A percentile compares a stretch with the other conserved stretches of the same genome.
phyloP scores from a whole-genome alignment of 2,797 vertebrate species.

The Selene dorsalis region DNA sequence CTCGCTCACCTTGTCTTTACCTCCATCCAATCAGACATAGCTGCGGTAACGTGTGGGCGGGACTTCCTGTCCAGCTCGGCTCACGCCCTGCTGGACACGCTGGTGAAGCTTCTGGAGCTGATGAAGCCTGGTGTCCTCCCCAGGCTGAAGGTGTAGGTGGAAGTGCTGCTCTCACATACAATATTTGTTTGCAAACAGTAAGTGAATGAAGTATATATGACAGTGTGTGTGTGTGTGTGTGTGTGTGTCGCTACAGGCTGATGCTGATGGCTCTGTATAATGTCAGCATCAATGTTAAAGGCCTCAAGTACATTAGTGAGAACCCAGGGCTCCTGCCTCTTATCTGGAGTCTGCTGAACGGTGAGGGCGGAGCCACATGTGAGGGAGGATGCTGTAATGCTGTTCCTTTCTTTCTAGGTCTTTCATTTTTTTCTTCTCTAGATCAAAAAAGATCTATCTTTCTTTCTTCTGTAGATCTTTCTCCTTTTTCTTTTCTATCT shows the following conservation, averaged over 20 bases:
- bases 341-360: conserved; percentile 89
- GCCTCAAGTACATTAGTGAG: conserved; percentile 90
- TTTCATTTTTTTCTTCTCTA: too few relatives aligned
- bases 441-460: too few relatives aligned
- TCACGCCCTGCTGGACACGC: conserved; percentile 86
- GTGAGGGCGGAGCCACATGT: conserved; percentile 70
- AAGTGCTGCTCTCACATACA: not conserved
- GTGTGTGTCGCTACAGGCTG: conserved; percentile 68
- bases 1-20: not conserved
- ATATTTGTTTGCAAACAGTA: too few relatives aligned
- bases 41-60: conserved; percentile 90
- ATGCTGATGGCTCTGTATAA: conserved; percentile 97
- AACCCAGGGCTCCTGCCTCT: conserved; percentile 86
- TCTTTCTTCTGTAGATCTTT: too few relatives aligned
- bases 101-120: conserved; percentile 88
- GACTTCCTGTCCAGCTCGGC: conserved; percentile 90
- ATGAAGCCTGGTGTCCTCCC: conserved; percentile 90
- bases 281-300: conserved; percentile 91
- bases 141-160: conserved; percentile 93
- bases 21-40: conserved; percentile 86
- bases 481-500: too few relatives aligned
- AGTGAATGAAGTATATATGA: too few relatives aligned
- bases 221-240: too few relatives aligned
- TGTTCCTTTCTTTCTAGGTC: too few relatives aligned
- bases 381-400: too few relatives aligned